phyloP scores from a whole-genome alignment of 2,113 vertebrate genomes.

The Chloroceryle aenea region DNA sequence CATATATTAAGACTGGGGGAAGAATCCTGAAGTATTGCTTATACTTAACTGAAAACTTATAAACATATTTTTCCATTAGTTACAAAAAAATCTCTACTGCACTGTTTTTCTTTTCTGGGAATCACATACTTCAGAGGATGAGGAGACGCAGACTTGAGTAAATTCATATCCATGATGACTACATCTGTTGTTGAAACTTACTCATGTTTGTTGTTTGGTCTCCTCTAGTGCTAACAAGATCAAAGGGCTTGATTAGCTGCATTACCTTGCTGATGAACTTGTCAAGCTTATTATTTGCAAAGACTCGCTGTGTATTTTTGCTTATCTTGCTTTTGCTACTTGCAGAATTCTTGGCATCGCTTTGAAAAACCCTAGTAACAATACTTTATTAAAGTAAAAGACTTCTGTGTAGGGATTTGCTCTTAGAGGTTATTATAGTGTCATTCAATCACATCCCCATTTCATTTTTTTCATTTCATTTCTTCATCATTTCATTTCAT shows the following conservation, averaged over 20 bases:
- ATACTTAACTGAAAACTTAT: background rate
- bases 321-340: conserved; percentile 6
- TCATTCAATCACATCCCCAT: conserved; percentile 6
- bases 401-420: background rate
- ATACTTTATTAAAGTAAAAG: conserved; percentile 16
- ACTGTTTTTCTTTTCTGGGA: background rate
- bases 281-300: background rate
- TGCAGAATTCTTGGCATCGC: background rate
- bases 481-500: conserved; percentile 21
- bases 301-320: background rate
- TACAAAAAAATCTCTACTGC: background rate
- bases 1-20: background rate
- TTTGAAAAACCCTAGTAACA: background rate
- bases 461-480: conserved; percentile 39
- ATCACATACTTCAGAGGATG: background rate
- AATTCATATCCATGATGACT: background rate
- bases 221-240: background rate
- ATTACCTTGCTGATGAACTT: conserved; percentile 39
- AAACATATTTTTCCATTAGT: background rate
- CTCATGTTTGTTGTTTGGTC: background rate
- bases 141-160: background rate
- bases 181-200: background rate
- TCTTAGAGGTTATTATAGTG: conserved; percentile 30
- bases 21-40: background rate
- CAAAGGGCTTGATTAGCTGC: conserved; percentile 37